phyloP scores from a whole-genome alignment of 2,113 vertebrate species.

The Vombatus ursinus region DNA sequence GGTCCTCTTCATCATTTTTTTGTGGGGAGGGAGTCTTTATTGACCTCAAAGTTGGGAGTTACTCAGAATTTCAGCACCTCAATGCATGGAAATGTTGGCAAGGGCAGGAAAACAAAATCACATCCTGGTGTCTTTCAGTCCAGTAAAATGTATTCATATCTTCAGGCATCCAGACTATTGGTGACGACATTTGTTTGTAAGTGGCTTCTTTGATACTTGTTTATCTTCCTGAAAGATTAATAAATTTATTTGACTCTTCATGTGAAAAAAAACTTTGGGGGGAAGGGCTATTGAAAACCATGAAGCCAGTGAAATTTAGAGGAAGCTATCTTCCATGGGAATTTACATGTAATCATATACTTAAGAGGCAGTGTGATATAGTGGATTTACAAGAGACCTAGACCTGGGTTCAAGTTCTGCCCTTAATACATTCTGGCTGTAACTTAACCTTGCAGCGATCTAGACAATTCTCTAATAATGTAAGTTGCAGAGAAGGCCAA shows the following conservation, averaged over 20 bases:
- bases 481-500: background rate
- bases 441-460: background rate
- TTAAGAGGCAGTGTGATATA: background rate
- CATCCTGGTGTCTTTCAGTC: background rate
- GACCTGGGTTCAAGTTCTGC: background rate
- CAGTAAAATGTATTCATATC: constrained; percentile 1
- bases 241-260: background rate
- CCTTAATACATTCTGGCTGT: background rate
- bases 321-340: background rate
- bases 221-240: constrained; percentile 1
- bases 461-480: background rate
- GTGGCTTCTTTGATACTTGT: background rate
- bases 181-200: constrained; percentile 30
- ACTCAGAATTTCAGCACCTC: background rate
- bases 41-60: constrained; percentile 59
- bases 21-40: background rate
- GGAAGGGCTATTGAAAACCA: background rate
- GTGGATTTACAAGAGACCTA: background rate
- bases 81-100: background rate
- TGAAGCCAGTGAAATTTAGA: background rate
- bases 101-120: constrained; percentile 10
- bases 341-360: background rate
- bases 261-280: constrained; percentile 19
- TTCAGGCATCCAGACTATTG: constrained; percentile 2
- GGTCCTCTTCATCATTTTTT: constrained; percentile 32